Evolutionary conservation across 2,888 invertebrate genomes (phyloP), one percentile per base, ranked within the genome.

Genomic region (Reticulitermes lucifugus): DNA sequence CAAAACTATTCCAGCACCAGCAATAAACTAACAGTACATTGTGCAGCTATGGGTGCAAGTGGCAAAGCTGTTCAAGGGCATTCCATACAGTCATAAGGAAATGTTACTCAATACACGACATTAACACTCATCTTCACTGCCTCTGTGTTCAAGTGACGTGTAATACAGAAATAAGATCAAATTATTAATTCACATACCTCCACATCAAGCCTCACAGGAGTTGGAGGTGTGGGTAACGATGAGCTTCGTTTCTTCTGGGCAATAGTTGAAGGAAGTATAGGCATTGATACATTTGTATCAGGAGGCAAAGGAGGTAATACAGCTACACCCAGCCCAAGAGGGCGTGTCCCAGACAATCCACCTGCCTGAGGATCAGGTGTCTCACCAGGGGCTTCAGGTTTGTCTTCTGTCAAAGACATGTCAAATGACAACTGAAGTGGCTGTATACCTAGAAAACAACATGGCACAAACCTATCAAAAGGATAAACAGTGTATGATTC

Each of bases 341-440:
- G 97, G 87, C 97, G 93, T 85, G 95, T 93, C 22, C 96, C 97
- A 85, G 96, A 96, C 89, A 97, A 92, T 21, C 97, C 97, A 83
- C 94, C 94, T 80, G 94, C 92, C 46, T 94, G 94, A 1, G 95
- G 94, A 92, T 97, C 95, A 0, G 96, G 96, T 88, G 94, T 93
- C 91, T 97, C 97, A 4, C 95, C 95, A 0, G 95, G 95, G 10
- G 89, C 89, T 90, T 96, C 96, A 2, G 93, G 92, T 89, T 95
- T 95, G 82, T 93, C 93, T 87, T 93, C 93, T 35, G 86, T 79
- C 22, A 91, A 89, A 65, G 91, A 90, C 51, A 92, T 90, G 89
- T 93, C 93, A 87, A 92, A 93, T 85, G 91, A 90, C 86, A 93
- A 90, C 87, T 93, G 93, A 87, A 93, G 91, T 89, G 94, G 92